Evolutionary conservation across 2,113 vertebrate genomes (phyloP), one percentile per base, ranked within the genome.

Genomic region (Coracopsis vasa): DNA sequence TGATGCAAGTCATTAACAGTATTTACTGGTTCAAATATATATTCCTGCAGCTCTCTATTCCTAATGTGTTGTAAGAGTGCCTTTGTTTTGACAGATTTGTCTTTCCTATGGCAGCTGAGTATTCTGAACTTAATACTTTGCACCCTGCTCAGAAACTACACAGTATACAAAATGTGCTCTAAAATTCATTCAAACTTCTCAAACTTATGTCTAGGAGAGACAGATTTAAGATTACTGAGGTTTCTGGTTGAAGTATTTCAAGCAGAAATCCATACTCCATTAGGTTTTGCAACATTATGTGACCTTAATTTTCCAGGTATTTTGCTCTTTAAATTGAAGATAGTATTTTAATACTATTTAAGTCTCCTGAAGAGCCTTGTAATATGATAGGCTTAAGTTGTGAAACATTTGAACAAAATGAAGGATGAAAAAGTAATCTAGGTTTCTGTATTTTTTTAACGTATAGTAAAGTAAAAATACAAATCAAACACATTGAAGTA

Each of bases 291-390:
- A 97, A 96, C 89, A 96, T 96, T 90, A 91, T 86, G 83, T 96
- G 97, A 98, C 97, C 97, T 98, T 98, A 98, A 98, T 98, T 98
- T 98, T 98, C 97, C 95, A 98, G 94, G 92, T 97, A 97, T 97
- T 98, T 98, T 97, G 94, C 95, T 94, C 95, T 98, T 97, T 97
- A 97, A 95, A 97, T 98, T 96, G 95, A 97, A 97, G 94, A 92
- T 83, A 95, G 87, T 95, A 92, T 96, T 98, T 98, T 97, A 97
- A 96, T 97, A 96, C 87, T 97, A 92, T 97, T 97, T 96, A 97
- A 97, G 91, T 87, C 94, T 96, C 80, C 86, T 90, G 89, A 92
- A 97, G 75, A 91, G 88, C 72, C 71, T 95, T 97, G 80, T 94
- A 97, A 95, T 97, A 95, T 17, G 67, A 87, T 74, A 94, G 90